Base-by-base conservation (phyloP, 2,113 vertebrate genomes). In the Hemibagrus wyckioides region DNA sequence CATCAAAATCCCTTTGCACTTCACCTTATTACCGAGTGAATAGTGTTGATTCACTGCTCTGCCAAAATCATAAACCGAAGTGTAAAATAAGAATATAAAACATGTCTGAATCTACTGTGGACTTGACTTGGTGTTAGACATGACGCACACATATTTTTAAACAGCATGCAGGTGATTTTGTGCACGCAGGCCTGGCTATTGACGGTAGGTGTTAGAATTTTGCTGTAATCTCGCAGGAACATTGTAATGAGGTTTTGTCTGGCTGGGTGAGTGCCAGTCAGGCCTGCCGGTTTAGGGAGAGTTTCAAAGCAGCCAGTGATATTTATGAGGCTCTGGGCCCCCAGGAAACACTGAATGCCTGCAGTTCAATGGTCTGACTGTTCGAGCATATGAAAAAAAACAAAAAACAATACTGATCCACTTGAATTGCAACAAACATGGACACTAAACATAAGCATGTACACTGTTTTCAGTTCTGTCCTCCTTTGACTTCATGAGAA, bases 311-410 rank as follows among this genome's bases (percentile, higher is more conserved):
- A 90, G 88, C 88, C 90, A 88, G 84, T 89, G 89, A 89, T 83
- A 95, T 96, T 97, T 96, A 96, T 91, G 93, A 93, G 93, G 91
- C 89, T 67, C 57, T 21, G 85, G 57, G 90, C 90, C 90, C 83
- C 90, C 93, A 92, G 91, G 92, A 93, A 93, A 94, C 92, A 87
- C 84, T 94, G 95, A 94, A 92, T 93, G 94, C 92, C 92, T 94
- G 90, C 90, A 88, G 90, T 93, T 94, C 90, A 95, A 91, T 92
- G 93, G 92, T 93, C 89, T 92, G 94, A 93, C 89, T 92, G 89
- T 88, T 87, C 79, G 85, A 90, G 75, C 91, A 93, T 65, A 89
- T 92, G 81, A 30, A 84, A 90, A 91, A 48, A 48, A 48, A 4
- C 44, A 89, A 90, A 91, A 89, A 83, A 91, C 95, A 96, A 92